Percentiles rank a stretch among this genome's conserved stretches.
Conservation (phyloP, 2,113 vertebrate genomes). For the Glaucidium brasilianum region DNA sequence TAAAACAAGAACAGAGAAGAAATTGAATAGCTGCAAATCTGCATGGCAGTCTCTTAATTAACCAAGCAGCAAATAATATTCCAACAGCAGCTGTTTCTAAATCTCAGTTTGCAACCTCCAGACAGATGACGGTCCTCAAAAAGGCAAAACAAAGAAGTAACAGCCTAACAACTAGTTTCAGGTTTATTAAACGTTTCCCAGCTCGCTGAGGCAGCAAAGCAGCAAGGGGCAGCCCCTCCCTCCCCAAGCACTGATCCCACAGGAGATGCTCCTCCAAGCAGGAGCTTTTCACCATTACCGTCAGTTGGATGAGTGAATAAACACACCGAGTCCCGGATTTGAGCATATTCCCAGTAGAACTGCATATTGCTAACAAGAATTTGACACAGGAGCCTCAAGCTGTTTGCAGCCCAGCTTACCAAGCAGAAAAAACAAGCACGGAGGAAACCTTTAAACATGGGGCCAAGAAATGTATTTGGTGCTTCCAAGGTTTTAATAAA, state of each 20-base stretch:
- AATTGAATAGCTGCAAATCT: not conserved
- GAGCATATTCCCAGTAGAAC: not conserved
- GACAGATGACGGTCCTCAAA: not conserved
- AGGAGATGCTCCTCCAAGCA: not conserved
- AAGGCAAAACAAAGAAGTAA: not conserved
- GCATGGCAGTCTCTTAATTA: not conserved
- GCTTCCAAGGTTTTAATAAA: not conserved
- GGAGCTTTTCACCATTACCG: not conserved
- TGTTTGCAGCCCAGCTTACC: not conserved
- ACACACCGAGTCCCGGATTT: not conserved
- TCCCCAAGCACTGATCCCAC: not conserved
- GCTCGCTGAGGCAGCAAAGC: not conserved
- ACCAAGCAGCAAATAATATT: not conserved
- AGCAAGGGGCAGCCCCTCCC: not conserved
- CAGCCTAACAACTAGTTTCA: not conserved
- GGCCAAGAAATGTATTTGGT: not conserved
- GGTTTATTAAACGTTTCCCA: not conserved
- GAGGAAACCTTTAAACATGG: not conserved
- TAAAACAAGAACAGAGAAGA: not conserved
- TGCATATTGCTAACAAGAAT: not conserved
- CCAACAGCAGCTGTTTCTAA: not conserved
- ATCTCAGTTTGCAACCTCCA: not conserved
- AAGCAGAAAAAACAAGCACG: not conserved
- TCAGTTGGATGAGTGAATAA: not conserved
- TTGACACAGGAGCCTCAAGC: not conserved